Evolutionary conservation across 1,140 invertebrate species (phyloP).

Genomic region (Platyscapa corneri): DNA sequence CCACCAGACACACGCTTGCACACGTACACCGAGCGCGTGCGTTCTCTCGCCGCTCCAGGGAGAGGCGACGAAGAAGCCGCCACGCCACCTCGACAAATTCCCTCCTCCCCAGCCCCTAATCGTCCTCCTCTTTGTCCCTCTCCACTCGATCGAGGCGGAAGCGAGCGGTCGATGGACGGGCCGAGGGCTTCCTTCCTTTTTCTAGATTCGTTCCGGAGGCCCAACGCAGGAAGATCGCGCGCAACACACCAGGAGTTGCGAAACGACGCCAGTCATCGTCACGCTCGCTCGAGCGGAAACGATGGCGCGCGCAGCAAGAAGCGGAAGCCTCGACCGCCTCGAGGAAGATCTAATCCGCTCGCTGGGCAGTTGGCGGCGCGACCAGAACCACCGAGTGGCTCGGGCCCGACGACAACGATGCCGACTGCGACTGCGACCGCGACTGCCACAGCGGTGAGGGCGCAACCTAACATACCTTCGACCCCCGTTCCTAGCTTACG

Average conservation of each 20-base stretch:
- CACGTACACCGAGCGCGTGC: background rate
- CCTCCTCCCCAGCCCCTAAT: too few species aligned
- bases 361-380: too few species aligned
- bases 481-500: background rate
- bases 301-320: background rate
- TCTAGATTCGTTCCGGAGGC: background rate
- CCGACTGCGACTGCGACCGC: background rate
- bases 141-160: background rate
- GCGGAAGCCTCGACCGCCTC: background rate
- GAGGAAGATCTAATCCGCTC: too few species aligned
- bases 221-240: background rate
- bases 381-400: too few species aligned
- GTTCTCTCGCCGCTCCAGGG: too few species aligned
- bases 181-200: background rate
- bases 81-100: too few species aligned
- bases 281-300: background rate
- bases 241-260: background rate
- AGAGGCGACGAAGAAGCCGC: too few species aligned
- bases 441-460: background rate
- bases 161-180: background rate
- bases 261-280: background rate
- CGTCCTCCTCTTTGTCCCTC: too few species aligned
- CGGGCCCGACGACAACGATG: background rate
- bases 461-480: too few species aligned
- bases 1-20: background rate